These are phyloP conservation scores for Tachycineta bicolor DNA, from an alignment of 2,113 vertebrate species.

Conservation along the genomic window DNA sequence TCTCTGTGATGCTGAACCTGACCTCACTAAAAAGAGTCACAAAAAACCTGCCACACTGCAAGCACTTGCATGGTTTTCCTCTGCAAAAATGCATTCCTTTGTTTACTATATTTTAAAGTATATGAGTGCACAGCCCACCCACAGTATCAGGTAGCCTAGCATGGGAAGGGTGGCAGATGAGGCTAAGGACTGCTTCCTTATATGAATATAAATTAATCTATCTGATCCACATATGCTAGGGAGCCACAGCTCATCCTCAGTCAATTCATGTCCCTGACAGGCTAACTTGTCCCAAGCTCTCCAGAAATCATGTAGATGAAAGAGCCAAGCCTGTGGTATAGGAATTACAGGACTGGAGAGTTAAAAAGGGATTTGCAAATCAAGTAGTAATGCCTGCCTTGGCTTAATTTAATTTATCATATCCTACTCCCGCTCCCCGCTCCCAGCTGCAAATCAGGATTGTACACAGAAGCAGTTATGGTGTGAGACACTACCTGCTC, in stretches of 20 bases:
- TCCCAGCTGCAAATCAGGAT: neutral
- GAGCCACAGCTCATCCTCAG: conserved; percentile 54
- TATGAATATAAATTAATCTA: conserved; percentile 54
- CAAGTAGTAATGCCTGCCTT: conserved; percentile 49
- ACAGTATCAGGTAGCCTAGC: conserved; percentile 16
- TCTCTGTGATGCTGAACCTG: neutral
- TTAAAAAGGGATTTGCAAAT: conserved; percentile 62
- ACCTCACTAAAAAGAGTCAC: conserved; percentile 12
- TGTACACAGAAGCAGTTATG: neutral
- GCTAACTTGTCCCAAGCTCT: conserved; percentile 51
- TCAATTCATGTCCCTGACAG: conserved; percentile 16
- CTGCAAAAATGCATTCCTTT: conserved; percentile 22
- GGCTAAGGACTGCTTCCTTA: neutral
- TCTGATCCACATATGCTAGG: conserved; percentile 4
- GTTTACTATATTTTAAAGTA: conserved; percentile 27
- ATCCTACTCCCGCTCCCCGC: neutral
- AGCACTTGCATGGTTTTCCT: neutral
- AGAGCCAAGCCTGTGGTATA: conserved; percentile 26
- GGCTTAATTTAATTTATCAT: conserved; percentile 33
- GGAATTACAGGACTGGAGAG: conserved; percentile 47
- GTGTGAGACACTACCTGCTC: neutral
- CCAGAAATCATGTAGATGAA: conserved; percentile 62
- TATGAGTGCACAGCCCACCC: neutral
- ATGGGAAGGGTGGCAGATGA: conserved; percentile 3
- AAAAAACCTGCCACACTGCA: neutral